phyloP scores from a whole-genome alignment of 2,797 vertebrate genomes.

The Schizothorax lantsangensis region DNA sequence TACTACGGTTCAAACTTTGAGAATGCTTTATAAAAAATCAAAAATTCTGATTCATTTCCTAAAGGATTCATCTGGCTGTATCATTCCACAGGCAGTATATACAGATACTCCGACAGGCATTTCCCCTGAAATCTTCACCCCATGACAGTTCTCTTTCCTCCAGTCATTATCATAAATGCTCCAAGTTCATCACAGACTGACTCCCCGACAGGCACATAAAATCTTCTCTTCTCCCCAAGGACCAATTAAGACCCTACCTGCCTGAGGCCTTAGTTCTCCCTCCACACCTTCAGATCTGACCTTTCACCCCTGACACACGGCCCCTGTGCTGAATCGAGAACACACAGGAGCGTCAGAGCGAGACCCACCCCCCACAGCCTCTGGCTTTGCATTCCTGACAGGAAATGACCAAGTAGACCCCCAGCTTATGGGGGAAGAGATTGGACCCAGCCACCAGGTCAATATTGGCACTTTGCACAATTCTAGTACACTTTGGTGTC shows the following conservation, averaged over 20 bases:
- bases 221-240: constrained; percentile 68
- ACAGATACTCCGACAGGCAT: neutral
- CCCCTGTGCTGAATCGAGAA: constrained; percentile 82
- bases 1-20: neutral
- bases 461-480: constrained; percentile 56
- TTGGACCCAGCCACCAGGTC: constrained; percentile 66
- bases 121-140: constrained; percentile 32
- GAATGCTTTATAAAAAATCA: neutral
- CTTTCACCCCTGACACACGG: constrained; percentile 84
- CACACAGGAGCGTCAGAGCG: constrained; percentile 76
- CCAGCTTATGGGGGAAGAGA: constrained; percentile 65
- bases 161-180: constrained; percentile 51
- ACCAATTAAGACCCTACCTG: constrained; percentile 80
- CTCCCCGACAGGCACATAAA: constrained; percentile 44
- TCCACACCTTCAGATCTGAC: constrained; percentile 64
- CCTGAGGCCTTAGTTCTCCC: constrained; percentile 65
- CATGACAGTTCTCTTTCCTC: constrained; percentile 31
- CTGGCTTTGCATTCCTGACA: constrained; percentile 62
- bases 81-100: neutral
- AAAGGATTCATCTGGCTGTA: neutral
- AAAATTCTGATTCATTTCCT: neutral
- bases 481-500: neutral
- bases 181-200: constrained; percentile 55
- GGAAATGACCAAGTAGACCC: constrained; percentile 66
- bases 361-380: constrained; percentile 67